Base-by-base conservation (phyloP, 2,113 vertebrate genomes). In the Gnathonemus echidnorhynchus region DNA sequence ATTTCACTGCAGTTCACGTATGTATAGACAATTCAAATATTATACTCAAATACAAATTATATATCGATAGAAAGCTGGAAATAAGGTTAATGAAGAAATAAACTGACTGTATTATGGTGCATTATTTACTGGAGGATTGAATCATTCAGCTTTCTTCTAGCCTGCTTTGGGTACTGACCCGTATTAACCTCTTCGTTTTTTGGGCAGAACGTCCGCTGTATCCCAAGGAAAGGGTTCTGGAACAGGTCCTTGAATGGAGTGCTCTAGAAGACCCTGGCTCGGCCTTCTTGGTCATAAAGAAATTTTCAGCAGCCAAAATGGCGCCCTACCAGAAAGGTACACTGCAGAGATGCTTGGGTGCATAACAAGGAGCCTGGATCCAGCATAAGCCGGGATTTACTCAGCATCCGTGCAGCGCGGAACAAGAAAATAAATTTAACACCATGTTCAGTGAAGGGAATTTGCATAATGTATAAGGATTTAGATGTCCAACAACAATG, bases 201-300 rank as follows among this genome's bases (percentile, higher is more conserved):
- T 89, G 35, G 89, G 94, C 94, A 99, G 98, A 99, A 92, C 97
- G 98, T 1, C 97, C 97, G 1, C 92, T 99, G 91, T 97, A 99
- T 95, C 98, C 96, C 93, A 97, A 95, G 62, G 98, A 99, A 93
- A 98, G 97, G 90, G 93, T 99, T 21, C 94, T 99, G 89, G 98
- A 99, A 91, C 98, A 98, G 93, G 96, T 99, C 86, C 95, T 99
- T 92, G 97, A 96, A 88, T 99, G 98, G 98, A 97, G 97, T 89
- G 92, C 95, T 0, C 93, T 99, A 91, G 96, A 97, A 17, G 96
- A 95, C 49, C 98, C 98, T 3, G 95, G 97, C 39, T 96, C 96
- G 53, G 98, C 98, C 10, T 98, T 96, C 92, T 96, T 99, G 31
- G 94, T 99, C 88, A 94, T 99, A 93, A 99, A 98, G 94, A 97